A percentile compares a stretch with the other conserved stretches of the same genome.
These are phyloP conservation scores for Ophioderma brevispina DNA, from an alignment of 35 echinoderm and acorn worm species.

Conservation along the genomic window DNA sequence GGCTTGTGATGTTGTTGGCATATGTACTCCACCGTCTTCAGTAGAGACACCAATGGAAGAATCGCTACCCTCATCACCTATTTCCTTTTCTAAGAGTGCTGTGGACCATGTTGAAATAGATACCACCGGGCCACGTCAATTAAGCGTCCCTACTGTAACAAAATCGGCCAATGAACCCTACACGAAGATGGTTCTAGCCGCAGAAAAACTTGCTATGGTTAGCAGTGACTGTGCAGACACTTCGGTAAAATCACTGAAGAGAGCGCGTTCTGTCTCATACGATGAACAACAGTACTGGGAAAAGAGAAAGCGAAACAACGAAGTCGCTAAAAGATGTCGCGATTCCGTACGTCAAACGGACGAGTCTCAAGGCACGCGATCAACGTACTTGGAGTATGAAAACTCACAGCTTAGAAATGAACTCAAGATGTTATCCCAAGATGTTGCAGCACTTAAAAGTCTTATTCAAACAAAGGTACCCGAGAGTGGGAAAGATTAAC, in stretches of 20 bases:
- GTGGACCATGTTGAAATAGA: not conserved
- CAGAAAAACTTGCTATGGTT: conserved; percentile 36
- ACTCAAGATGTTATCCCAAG: conserved; percentile 41
- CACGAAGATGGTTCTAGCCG: conserved; percentile 51
- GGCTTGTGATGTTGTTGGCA: not conserved
- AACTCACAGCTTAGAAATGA: conserved; percentile 73
- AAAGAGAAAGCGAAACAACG: conserved; percentile 54
- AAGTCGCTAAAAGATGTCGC: conserved; percentile 42
- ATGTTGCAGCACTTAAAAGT: conserved; percentile 70
- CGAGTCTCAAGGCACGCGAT: conserved; percentile 22
- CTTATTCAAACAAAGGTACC: conserved; percentile 22
- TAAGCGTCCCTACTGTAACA: no score
- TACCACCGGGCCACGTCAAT: not conserved
- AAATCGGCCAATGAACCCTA: conserved; percentile 8
- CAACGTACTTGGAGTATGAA: conserved; percentile 70
- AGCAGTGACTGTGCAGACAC: conserved; percentile 3
- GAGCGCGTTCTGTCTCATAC: not conserved
- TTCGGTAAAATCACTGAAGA: not conserved
- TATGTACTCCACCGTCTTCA: not conserved
- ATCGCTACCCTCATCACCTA: not conserved
- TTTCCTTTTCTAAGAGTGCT: not conserved
- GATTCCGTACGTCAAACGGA: conserved; percentile 39
- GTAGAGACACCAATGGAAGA: not conserved
- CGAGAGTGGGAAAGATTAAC: not conserved
- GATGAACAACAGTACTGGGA: conserved; percentile 53